Evolutionary conservation across 2,113 vertebrate species (phyloP).

Genomic region (Phyllostomus hastatus): DNA sequence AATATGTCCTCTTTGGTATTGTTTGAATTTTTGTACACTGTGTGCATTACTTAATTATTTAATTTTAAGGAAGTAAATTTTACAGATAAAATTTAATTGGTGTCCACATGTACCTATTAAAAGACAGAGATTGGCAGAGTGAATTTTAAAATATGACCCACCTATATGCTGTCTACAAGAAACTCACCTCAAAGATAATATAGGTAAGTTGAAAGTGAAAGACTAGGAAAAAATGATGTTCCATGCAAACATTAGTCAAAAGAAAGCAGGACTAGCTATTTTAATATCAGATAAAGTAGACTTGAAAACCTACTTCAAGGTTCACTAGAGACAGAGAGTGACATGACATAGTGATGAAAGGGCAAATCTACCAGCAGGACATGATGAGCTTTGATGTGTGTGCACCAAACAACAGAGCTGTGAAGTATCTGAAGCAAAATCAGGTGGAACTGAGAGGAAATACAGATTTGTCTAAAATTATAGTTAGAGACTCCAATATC

Average conservation of each 20-base stretch:
- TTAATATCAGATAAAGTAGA: not conserved
- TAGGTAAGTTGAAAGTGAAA: not conserved
- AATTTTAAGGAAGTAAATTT: constrained; percentile 18
- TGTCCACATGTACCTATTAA: not conserved
- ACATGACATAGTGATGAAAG: not conserved
- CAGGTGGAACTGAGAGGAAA: not conserved
- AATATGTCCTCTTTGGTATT: not conserved
- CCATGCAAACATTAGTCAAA: not conserved
- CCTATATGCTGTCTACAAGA: not conserved
- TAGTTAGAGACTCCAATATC: not conserved
- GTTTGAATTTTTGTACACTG: not conserved
- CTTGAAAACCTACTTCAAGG: not conserved
- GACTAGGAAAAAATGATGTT: not conserved
- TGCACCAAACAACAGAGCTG: not conserved
- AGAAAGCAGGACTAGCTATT: not conserved
- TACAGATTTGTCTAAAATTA: not conserved
- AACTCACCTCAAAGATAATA: not conserved
- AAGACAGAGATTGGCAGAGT: not conserved
- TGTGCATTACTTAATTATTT: not conserved
- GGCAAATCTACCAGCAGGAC: not conserved
- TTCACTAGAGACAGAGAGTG: not conserved
- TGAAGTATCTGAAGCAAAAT: not conserved
- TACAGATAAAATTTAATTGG: not conserved
- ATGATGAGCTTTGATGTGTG: not conserved
- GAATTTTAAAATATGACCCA: not conserved